phyloP scores from a whole-genome alignment of 2,888 invertebrate species.

The Eupsilia transversa region DNA sequence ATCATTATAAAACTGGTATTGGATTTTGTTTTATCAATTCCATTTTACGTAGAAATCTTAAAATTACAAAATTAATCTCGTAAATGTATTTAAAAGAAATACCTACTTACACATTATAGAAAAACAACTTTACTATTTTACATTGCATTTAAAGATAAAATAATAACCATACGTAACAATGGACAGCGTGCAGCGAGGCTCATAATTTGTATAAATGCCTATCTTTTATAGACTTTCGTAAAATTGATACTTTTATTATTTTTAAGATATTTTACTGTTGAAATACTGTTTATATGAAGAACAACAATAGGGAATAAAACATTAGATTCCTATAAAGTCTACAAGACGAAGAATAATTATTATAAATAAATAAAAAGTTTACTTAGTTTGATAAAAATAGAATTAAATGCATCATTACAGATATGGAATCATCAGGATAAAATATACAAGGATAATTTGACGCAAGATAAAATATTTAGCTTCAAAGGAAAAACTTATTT shows the following conservation, averaged over 20 bases:
- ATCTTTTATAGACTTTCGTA: neutral
- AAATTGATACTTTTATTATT: neutral
- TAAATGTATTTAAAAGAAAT: constrained; percentile 1
- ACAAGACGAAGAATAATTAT: constrained; percentile 32
- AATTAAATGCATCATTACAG: constrained; percentile 63
- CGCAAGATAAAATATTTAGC: constrained; percentile 51
- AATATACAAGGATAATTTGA: constrained; percentile 49
- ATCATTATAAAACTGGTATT: constrained; percentile 6
- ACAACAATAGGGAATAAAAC: constrained; percentile 12
- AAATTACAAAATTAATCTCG: constrained; percentile 16
- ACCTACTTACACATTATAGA: neutral
- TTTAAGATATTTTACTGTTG: neutral
- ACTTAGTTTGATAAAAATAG: constrained; percentile 25
- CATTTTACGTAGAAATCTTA: neutral
- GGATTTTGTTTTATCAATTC: constrained; percentile 10
- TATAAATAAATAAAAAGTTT: constrained; percentile 60
- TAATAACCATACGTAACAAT: constrained; percentile 6
- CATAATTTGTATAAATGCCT: constrained; percentile 12
- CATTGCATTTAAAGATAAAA: neutral
- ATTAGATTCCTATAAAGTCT: constrained; percentile 39
- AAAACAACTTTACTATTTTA: neutral
- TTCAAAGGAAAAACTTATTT: constrained; percentile 25
- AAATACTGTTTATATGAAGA: constrained; percentile 8
- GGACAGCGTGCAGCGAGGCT: constrained; percentile 18
- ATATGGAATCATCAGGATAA: constrained; percentile 62